These are phyloP conservation scores for Drosophila pruinosa DNA, from an alignment of 1,140 invertebrate genomes.

Conservation along the genomic window DNA sequence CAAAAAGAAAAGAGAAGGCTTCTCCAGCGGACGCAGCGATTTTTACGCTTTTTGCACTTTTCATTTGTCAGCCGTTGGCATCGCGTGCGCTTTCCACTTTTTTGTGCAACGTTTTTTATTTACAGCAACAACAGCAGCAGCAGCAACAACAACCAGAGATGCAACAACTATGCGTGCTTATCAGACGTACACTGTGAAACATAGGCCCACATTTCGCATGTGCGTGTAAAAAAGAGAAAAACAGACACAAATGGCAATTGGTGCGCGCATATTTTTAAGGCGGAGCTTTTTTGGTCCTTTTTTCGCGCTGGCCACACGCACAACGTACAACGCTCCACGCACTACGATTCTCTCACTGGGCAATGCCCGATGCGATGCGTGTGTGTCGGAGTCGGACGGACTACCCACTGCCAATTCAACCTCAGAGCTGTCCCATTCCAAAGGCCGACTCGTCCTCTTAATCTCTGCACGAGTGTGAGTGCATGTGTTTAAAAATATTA, in stretches of 20 bases:
- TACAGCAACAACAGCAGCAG: conserved; percentile 54
- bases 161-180: conserved; percentile 56
- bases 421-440: not conserved
- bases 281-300: conserved; percentile 82
- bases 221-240: conserved; percentile 81
- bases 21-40: conserved; percentile 44
- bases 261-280: conserved; percentile 81
- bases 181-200: conserved; percentile 56
- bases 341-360: conserved; percentile 59
- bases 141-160: not conserved
- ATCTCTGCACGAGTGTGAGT: conserved; percentile 9
- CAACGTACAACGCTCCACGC: conserved; percentile 31
- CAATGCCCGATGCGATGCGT: conserved; percentile 31
- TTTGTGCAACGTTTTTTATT: conserved; percentile 44
- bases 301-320: conserved; percentile 67
- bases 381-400: too few species aligned
- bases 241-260: conserved; percentile 80
- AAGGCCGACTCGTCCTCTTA: conserved; percentile 9
- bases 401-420: not conserved
- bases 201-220: conserved; percentile 47
- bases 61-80: conserved; percentile 64
- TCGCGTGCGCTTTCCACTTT: conserved; percentile 31
- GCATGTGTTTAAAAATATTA: conserved; percentile 75
- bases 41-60: conserved; percentile 73
- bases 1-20: conserved; percentile 34